These are phyloP conservation scores for Pyrgilauda ruficollis DNA, from an alignment of 2,113 vertebrate genomes.

Conservation along the genomic window DNA sequence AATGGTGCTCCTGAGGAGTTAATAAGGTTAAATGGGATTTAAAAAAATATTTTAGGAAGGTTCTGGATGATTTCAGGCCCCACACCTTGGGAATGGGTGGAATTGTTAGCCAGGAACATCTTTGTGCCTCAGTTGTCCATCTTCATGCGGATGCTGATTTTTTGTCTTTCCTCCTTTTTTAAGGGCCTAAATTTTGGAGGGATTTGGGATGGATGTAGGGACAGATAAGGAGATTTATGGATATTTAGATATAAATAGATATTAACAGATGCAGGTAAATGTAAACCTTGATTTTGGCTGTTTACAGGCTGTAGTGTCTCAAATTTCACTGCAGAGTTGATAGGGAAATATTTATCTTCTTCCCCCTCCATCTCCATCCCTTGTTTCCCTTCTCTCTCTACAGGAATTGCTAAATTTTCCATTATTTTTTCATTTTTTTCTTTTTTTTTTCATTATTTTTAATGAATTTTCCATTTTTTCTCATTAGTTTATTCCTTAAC, in stretches of 20 bases:
- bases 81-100: not conserved
- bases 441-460: not conserved
- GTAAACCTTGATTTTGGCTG: not conserved
- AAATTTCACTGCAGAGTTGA: accelerated
- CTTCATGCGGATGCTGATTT: accelerated
- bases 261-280: not conserved
- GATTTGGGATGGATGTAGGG: not conserved
- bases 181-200: not conserved
- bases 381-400: not conserved
- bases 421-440: not conserved
- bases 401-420: not conserved
- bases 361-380: not conserved
- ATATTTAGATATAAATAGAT: too few relatives aligned
- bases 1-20: not conserved
- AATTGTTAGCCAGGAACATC: accelerated
- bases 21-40: not conserved
- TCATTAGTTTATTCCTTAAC: not conserved
- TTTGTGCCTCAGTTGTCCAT: not conserved
- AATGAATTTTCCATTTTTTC: not conserved
- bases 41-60: not conserved
- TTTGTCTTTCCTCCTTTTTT: not conserved
- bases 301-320: not conserved
- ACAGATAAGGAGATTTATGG: not conserved
- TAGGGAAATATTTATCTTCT: too few relatives aligned
- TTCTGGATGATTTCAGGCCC: not conserved